These are phyloP conservation scores for Argyra leucocephala DNA, from an alignment of 2,888 invertebrate genomes.

Conservation along the genomic window DNA sequence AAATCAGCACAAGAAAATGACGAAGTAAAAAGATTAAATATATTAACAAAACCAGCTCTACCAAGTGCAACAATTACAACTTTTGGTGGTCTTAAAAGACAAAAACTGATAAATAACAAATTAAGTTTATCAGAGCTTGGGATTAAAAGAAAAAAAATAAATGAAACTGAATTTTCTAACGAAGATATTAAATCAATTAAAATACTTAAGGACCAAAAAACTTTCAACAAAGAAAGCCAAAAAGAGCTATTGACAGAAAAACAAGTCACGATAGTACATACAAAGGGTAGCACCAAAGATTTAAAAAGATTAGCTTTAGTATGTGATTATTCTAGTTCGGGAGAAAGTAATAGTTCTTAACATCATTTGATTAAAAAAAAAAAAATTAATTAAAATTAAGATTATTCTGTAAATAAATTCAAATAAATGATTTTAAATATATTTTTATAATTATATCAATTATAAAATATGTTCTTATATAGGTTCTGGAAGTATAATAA, in stretches of 20 bases:
- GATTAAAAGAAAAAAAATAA: slow-evolving; percentile 31
- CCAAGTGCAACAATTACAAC: slow-evolving; percentile 47
- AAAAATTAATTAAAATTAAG: too few species aligned
- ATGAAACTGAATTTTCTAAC: neutral
- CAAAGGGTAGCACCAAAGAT: neutral
- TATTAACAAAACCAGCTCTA: slow-evolving; percentile 49
- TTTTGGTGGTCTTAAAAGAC: slow-evolving; percentile 50
- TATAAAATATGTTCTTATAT: too few species aligned
- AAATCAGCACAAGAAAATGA: slow-evolving; percentile 53
- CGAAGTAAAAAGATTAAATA: slow-evolving; percentile 44
- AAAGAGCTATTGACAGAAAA: neutral
- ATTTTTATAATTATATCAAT: too few species aligned
- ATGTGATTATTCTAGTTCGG: slow-evolving; percentile 26
- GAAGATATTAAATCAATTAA: neutral
- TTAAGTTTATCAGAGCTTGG: slow-evolving; percentile 35
- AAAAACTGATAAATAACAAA: slow-evolving; percentile 44
- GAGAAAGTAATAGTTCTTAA: slow-evolving; percentile 21
- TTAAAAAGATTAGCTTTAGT: slow-evolving; percentile 20
- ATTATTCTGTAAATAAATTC: too few species aligned
- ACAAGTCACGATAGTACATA: neutral
- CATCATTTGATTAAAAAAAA: too few species aligned
- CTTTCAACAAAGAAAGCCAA: neutral
- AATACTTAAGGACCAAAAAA: neutral
- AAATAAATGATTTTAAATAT: too few species aligned
- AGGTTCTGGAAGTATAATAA: too few species aligned